Evolutionary conservation across 2,888 invertebrate genomes (phyloP), one percentile per base, ranked within the genome.

Genomic region (Cremastinae sp.): DNA sequence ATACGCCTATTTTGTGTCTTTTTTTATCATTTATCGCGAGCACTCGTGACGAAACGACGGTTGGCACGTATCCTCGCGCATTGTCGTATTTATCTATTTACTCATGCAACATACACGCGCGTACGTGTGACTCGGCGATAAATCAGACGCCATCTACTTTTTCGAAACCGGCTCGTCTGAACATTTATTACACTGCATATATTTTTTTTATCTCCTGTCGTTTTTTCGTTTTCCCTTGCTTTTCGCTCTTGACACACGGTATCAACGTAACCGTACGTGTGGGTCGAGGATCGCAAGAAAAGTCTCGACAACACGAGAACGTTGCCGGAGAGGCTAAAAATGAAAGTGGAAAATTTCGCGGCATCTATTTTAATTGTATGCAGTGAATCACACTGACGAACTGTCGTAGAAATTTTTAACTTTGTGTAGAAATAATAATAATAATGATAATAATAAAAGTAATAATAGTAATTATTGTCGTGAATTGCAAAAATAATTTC

Each of bases 271-370:
- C n/a, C 45, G 45, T 18, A 28, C 16, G 20, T 28, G 20, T 14
- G 14, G n/a, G 12, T n/a, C n/a, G 20, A 28, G 10, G n/a, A 28
- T 18, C 56, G 12, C 45, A 14, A 18, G 47, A 65, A 39, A 58
- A 55, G 51, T 66, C 39, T 5, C 18, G 41, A 71, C 55, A 35
- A 47, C 20, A 59, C 59, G 59, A 18, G 45, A 14, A 62, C 45
- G 68, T 3, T 18, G 18, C 22, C 20, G n/a, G 10, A 12, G 18
- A 12, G 47, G 22, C 47, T 22, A 14, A 10, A 39, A 16, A 20
- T 55, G 56, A 76, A 41, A 72, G 39, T 47, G 75, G 75, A 72
- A 72, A 76, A 64, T 72, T 72, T 72, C 1, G n/a, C 75, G 53
- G 14, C 16, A 47, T 9, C 16, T 12, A 45, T 65, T 18, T 49